A percentile compares a stretch with the other conserved stretches of the same genome.
Conservation (phyloP, 2,888 invertebrate genomes). For the Diachrysia chrysitis region DNA sequence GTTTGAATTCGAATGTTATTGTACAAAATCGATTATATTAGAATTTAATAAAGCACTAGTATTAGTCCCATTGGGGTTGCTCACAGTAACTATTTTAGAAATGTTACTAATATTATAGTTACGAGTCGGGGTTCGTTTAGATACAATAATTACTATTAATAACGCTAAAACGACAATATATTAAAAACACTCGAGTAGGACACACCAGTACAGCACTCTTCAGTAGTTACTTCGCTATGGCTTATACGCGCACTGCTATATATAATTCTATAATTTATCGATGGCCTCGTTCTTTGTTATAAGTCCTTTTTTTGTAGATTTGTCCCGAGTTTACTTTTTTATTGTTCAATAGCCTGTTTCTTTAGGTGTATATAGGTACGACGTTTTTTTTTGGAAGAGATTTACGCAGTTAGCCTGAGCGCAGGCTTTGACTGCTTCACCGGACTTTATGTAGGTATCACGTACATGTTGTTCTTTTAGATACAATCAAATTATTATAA, state of each 20-base stretch:
- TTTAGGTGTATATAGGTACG: too few relatives aligned
- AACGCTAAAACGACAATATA: not conserved
- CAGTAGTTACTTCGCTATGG: not conserved
- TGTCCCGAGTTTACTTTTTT: too few relatives aligned
- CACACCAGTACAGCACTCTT: not conserved
- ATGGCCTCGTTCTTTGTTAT: not conserved
- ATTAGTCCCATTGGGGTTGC: conserved; percentile 23
- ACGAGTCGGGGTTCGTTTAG: not conserved
- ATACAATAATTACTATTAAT: not conserved
- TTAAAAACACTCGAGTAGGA: not conserved
- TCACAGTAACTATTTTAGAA: conserved; percentile 29
- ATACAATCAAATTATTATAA: too few relatives aligned
- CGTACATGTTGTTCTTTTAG: too few relatives aligned
- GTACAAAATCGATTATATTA: conserved; percentile 31
- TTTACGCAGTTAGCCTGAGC: too few relatives aligned
- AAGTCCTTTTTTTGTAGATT: too few relatives aligned
- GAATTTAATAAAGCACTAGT: conserved; percentile 18
- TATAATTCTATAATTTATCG: not conserved
- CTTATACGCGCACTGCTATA: not conserved
- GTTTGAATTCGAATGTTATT: conserved; percentile 32
- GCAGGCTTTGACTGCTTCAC: too few relatives aligned
- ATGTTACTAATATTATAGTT: conserved; percentile 18
- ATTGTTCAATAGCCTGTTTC: too few relatives aligned
- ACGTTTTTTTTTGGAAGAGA: too few relatives aligned
- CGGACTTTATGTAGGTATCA: too few relatives aligned